Evolutionary conservation across 2,797 vertebrate species (phyloP).

Genomic region (Etheostoma nigrum): DNA sequence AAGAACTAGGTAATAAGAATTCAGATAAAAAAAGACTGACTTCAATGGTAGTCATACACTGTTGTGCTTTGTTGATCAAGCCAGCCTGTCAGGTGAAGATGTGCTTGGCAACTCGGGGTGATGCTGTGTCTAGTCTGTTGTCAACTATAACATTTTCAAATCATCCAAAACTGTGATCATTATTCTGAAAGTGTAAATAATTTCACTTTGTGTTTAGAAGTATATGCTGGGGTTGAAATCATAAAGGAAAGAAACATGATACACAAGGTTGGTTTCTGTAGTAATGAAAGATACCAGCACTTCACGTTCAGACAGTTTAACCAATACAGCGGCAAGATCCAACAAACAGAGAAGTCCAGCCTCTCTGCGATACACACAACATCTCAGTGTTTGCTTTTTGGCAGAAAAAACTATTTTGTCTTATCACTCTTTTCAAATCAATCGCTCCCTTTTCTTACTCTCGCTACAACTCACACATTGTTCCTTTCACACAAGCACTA

Average conservation of each 20-base stretch:
- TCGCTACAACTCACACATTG: conserved; percentile 40
- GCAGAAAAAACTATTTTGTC: conserved; percentile 69
- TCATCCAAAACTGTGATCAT: conserved; percentile 26
- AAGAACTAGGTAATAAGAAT: conserved; percentile 71
- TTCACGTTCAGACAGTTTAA: conserved; percentile 59
- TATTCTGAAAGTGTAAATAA: conserved; percentile 21
- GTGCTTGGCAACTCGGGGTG: conserved; percentile 70
- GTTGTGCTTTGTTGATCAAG: conserved; percentile 73
- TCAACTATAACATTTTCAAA: conserved; percentile 20
- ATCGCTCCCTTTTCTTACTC: conserved; percentile 18
- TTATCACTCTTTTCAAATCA: conserved; percentile 50
- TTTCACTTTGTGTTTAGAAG: conserved; percentile 2
- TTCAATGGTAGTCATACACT: conserved; percentile 72
- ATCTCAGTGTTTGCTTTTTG: conserved; percentile 78
- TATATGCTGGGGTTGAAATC: conserved; percentile 22
- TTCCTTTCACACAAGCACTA: conserved; percentile 57
- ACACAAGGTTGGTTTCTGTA: conserved; percentile 32
- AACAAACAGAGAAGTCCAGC: conserved; percentile 73
- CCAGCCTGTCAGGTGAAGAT: conserved; percentile 64
- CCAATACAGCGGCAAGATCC: conserved; percentile 57
- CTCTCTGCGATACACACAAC: conserved; percentile 61
- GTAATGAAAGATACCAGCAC: conserved; percentile 44
- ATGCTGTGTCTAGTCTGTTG: conserved; percentile 64
- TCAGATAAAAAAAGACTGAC: conserved; percentile 64
- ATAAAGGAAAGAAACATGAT: conserved; percentile 39